These are phyloP conservation scores for Sciurus vulgaris DNA, from an alignment of 2,797 vertebrate genomes.

Conservation along the genomic window DNA sequence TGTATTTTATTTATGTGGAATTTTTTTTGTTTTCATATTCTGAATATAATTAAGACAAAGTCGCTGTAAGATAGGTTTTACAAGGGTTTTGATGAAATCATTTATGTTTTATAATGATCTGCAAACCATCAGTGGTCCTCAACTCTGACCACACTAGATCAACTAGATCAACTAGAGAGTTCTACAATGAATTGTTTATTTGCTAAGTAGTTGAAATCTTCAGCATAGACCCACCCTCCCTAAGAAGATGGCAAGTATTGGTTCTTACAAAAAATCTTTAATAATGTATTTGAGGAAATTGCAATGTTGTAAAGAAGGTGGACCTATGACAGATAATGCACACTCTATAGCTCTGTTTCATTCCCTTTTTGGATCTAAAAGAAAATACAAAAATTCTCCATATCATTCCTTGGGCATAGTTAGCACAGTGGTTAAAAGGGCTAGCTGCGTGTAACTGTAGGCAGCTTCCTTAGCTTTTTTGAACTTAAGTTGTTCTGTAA, in stretches of 20 bases:
- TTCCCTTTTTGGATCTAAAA: constrained; percentile 11
- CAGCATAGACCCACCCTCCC: background rate
- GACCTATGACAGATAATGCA: background rate
- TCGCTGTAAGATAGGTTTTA: background rate
- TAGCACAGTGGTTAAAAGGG: background rate
- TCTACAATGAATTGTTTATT: background rate
- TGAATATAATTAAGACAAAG: constrained; percentile 14
- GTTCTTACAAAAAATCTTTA: background rate
- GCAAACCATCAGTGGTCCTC: background rate
- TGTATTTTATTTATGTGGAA: background rate
- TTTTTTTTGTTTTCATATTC: background rate
- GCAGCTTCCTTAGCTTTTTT: background rate
- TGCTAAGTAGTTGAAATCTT: constrained; percentile 25
- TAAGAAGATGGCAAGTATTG: background rate
- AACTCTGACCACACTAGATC: background rate
- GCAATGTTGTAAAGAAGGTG: background rate
- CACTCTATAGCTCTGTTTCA: background rate
- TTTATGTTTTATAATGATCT: background rate
- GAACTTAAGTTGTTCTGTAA: constrained; percentile 1
- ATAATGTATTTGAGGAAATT: background rate
- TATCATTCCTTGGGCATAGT: background rate
- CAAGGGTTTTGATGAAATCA: background rate
- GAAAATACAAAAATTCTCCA: background rate
- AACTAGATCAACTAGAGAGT: background rate
- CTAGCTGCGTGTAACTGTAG: background rate